Conservation (phyloP, 2,797 vertebrate genomes). For the Cebuella pygmaea region DNA sequence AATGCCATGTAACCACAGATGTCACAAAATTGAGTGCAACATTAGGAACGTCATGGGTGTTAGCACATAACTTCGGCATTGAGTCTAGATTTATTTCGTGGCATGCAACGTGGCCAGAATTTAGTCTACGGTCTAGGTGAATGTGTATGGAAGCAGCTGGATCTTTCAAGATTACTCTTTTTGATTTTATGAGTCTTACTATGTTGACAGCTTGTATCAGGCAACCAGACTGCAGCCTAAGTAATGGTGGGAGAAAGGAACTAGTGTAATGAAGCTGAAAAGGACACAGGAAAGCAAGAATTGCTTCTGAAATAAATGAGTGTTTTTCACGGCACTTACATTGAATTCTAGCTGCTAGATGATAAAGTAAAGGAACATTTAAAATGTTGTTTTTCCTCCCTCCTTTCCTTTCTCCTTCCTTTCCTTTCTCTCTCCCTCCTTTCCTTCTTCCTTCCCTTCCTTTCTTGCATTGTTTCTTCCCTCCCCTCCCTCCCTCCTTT, state of each 20-base stretch:
- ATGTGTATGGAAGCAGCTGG: neutral
- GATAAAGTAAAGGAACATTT: neutral
- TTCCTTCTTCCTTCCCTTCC: neutral
- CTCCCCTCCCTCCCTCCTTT: fast-evolving
- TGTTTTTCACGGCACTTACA: neutral
- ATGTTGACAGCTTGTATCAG: constrained; percentile 34
- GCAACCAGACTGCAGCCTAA: neutral
- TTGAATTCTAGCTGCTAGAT: neutral
- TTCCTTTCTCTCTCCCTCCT: too few species aligned
- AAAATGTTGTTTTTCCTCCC: neutral
- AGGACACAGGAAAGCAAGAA: neutral
- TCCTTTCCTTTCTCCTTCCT: fast-evolving
- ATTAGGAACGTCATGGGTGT: neutral
- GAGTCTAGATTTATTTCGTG: neutral
- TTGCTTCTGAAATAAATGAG: constrained; percentile 18
- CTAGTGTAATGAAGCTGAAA: neutral
- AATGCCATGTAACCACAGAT: neutral
- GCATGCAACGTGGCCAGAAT: neutral
- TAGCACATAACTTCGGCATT: neutral
- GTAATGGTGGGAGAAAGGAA: neutral
- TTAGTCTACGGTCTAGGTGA: neutral
- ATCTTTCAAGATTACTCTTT: constrained; percentile 17
- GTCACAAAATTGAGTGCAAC: neutral
- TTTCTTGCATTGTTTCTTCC: neutral
- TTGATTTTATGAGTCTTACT: constrained; percentile 22